phyloP scores from a whole-genome alignment of 1,140 invertebrate species.

The Idris sp. region DNA sequence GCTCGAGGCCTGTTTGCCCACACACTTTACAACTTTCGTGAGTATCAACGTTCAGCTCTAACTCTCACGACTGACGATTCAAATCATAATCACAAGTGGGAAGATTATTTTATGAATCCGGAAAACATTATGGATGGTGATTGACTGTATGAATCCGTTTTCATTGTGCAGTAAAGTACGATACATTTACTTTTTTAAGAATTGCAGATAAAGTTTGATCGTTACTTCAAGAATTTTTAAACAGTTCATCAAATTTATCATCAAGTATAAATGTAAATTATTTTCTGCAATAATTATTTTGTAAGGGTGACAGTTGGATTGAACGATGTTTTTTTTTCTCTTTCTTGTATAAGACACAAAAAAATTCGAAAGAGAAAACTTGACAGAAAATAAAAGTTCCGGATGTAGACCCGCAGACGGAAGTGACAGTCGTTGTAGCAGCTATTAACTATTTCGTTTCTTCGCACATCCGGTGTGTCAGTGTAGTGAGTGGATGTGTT shows the following conservation, averaged over 20 bases:
- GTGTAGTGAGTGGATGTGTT: slow-evolving; percentile 35
- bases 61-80: slow-evolving; percentile 45
- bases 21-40: slow-evolving; percentile 53
- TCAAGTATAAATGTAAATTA: no score
- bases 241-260: no score
- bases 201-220: no score
- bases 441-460: slow-evolving; percentile 63
- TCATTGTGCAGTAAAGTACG: slow-evolving; percentile 10
- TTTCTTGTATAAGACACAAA: slow-evolving; percentile 1
- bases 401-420: slow-evolving; percentile 53
- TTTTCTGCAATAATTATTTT: no score
- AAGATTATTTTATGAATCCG: slow-evolving; percentile 51
- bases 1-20: slow-evolving; percentile 72
- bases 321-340: slow-evolving; percentile 9
- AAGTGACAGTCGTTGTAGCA: slow-evolving; percentile 61
- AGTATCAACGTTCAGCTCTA: slow-evolving; percentile 28
- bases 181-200: no score
- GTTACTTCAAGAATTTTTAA: no score
- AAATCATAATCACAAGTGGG: slow-evolving; percentile 49
- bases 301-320: no score
- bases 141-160: slow-evolving; percentile 8
- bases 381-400: slow-evolving; percentile 61
- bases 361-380: slow-evolving; percentile 38
- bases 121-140: slow-evolving; percentile 20
- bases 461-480: slow-evolving; percentile 56